phyloP scores from a whole-genome alignment of 2,113 vertebrate species.

The Panurus biarmicus region DNA sequence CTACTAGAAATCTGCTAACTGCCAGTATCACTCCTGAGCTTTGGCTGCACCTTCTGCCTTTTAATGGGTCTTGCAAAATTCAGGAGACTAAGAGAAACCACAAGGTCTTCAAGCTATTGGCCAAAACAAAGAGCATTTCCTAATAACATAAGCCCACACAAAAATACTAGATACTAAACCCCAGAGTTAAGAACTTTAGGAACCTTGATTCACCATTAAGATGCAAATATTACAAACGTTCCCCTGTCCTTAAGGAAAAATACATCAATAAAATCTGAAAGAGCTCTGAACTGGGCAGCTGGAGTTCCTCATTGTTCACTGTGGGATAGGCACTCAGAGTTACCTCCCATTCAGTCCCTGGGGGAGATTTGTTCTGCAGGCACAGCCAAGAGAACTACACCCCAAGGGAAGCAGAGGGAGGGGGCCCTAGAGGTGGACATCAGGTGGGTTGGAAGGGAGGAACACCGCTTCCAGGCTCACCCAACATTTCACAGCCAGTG shows the following conservation, averaged over 20 bases:
- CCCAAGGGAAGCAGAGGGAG: neutral
- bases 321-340: neutral
- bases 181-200: neutral
- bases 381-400: neutral
- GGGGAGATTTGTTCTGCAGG: neutral
- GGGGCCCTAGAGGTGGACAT: neutral
- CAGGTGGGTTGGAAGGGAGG: neutral
- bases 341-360: neutral
- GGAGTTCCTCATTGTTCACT: slow-evolving; percentile 7
- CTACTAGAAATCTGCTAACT: neutral
- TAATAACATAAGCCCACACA: neutral
- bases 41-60: slow-evolving; percentile 5
- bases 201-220: neutral
- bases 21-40: neutral
- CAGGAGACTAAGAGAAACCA: neutral
- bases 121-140: neutral
- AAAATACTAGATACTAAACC: neutral
- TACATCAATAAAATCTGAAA: slow-evolving; percentile 6
- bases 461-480: neutral
- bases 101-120: neutral
- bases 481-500: neutral
- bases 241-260: neutral
- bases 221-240: neutral
- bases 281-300: neutral
- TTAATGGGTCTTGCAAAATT: neutral